These are phyloP conservation scores for Rhagonycha lutea DNA, from an alignment of 2,888 invertebrate genomes.

Conservation along the genomic window DNA sequence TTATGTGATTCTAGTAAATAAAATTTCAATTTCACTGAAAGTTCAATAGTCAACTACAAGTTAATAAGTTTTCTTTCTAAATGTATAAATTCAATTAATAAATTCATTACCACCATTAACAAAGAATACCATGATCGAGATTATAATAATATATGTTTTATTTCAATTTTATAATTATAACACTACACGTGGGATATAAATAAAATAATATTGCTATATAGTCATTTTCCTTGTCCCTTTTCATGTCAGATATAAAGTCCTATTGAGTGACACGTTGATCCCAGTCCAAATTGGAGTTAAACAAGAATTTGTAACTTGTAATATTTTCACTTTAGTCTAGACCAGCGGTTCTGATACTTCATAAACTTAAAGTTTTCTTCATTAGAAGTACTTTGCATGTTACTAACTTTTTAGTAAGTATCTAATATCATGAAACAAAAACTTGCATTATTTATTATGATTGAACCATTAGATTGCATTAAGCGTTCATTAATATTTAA, in stretches of 20 bases:
- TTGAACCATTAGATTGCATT: too few species aligned
- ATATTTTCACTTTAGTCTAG: background rate
- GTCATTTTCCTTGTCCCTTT: constrained; percentile 10
- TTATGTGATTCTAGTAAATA: too few species aligned
- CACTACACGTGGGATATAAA: too few species aligned
- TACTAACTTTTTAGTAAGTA: too few species aligned
- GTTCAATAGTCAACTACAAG: too few species aligned
- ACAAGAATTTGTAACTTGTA: constrained; percentile 9
- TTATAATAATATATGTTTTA: background rate
- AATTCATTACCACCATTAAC: background rate
- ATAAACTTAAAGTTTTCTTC: background rate
- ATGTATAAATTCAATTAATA: background rate
- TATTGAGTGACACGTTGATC: constrained; percentile 24
- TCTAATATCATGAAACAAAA: too few species aligned
- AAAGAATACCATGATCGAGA: too few species aligned
- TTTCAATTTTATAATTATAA: background rate
- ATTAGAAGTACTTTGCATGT: background rate
- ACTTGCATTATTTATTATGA: too few species aligned
- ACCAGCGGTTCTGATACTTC: background rate
- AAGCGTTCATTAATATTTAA: too few species aligned
- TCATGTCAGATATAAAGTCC: constrained; percentile 18
- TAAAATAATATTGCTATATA: background rate
- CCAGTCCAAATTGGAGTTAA: constrained; percentile 14
- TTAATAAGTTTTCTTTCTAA: too few species aligned
- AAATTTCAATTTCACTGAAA: too few species aligned